Evolutionary conservation across 1,140 invertebrate species (phyloP).

Genomic region (Hermetia illucens): DNA sequence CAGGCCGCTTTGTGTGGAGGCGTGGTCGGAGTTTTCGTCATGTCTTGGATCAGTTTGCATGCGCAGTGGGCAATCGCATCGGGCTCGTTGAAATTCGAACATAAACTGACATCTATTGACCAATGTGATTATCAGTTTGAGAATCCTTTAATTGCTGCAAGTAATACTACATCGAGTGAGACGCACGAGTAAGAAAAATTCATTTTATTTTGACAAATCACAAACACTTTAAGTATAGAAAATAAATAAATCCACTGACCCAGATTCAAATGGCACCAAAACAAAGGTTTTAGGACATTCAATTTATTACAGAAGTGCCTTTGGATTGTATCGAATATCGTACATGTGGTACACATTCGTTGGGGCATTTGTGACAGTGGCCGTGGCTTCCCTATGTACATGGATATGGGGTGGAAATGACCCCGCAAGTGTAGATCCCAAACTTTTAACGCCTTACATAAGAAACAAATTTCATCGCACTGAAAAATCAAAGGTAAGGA

Average conservation of each 20-base stretch:
- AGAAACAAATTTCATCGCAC: conserved; percentile 10
- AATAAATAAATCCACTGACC: not conserved
- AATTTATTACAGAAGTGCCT: conserved; percentile 35
- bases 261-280: no score
- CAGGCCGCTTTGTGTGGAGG: conserved; percentile 64
- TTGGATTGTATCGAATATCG: conserved; percentile 44
- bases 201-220: not conserved
- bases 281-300: no score
- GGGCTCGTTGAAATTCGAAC: conserved; percentile 40
- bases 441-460: conserved; percentile 22
- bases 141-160: not conserved
- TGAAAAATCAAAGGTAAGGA: not conserved
- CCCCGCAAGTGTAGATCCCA: conserved; percentile 16
- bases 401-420: conserved; percentile 27
- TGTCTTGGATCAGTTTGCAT: conserved; percentile 69
- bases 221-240: not conserved
- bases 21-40: conserved; percentile 45
- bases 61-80: conserved; percentile 56
- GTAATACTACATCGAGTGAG: conserved; percentile 9
- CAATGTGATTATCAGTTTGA: conserved; percentile 50
- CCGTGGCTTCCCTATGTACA: conserved; percentile 32
- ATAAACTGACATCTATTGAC: conserved; percentile 48
- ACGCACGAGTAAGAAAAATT: not conserved
- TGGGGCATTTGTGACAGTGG: conserved; percentile 38
- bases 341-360: conserved; percentile 54